Evolutionary conservation across 2,797 vertebrate genomes (phyloP).

Genomic region (Syngnathus acus): DNA sequence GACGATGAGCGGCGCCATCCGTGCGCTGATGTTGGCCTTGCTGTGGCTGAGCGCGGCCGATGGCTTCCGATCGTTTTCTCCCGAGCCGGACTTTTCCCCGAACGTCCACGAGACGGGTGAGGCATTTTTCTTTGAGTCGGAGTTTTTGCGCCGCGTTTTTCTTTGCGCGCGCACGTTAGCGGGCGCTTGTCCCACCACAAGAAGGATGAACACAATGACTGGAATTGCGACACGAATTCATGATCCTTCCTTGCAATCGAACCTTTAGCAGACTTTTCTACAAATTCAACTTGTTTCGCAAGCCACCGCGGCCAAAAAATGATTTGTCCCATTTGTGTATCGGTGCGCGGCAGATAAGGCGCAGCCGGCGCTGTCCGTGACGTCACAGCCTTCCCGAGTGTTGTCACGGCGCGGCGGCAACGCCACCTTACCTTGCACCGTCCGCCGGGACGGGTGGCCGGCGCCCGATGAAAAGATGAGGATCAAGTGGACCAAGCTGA

Average conservation of each 20-base stretch:
- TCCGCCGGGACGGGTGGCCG: conserved; percentile 73
- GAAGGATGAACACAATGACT: too few relatives aligned
- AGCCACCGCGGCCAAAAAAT: too few relatives aligned
- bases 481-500: conserved; percentile 97
- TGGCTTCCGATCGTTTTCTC: conserved; percentile 64
- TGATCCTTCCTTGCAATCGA: too few relatives aligned
- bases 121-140: not conserved
- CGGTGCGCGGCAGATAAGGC: conserved; percentile 74
- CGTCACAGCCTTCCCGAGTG: conserved; percentile 79
- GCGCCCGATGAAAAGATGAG: conserved; percentile 80
- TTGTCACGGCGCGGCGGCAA: conserved; percentile 84
- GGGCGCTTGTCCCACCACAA: conserved; percentile 3
- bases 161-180: conserved; percentile 36
- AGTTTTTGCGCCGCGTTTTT: conserved; percentile 32
- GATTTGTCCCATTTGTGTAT: not conserved
- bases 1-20: conserved; percentile 62
- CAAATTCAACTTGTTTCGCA: too few relatives aligned
- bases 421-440: conserved; percentile 83
- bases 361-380: conserved; percentile 73
- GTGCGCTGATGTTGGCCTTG: conserved; percentile 78
- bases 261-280: too few relatives aligned
- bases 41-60: conserved; percentile 77
- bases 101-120: conserved; percentile 89
- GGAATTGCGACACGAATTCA: too few relatives aligned
- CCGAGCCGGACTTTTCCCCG: conserved; percentile 73